Conservation (phyloP, 2,797 vertebrate genomes). For the Vireo griseus region DNA sequence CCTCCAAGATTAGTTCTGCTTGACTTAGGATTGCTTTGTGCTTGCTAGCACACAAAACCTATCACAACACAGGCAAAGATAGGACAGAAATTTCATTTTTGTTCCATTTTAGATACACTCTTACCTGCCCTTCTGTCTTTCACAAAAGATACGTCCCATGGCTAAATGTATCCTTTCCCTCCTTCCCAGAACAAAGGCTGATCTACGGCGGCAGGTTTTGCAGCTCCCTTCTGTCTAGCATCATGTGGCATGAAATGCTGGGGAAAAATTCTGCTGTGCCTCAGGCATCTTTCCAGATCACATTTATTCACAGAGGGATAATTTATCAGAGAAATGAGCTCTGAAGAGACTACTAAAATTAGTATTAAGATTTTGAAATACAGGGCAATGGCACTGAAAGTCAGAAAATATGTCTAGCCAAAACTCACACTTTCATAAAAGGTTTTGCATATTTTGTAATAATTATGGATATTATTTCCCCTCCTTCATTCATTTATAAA, state of each 20-base stretch:
- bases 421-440: conserved; percentile 4
- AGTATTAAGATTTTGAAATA: not conserved
- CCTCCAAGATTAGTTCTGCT: not conserved
- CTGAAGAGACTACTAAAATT: conserved; percentile 25
- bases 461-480: not conserved
- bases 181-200: not conserved
- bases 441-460: not conserved
- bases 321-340: conserved; percentile 6
- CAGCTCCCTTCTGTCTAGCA: not conserved
- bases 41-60: not conserved
- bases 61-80: not conserved
- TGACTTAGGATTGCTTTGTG: not conserved
- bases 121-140: not conserved
- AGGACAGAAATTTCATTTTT: not conserved
- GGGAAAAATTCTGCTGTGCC: not conserved
- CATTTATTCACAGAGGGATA: not conserved
- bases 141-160: fast-evolving
- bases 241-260: not conserved
- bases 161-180: not conserved
- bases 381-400: not conserved
- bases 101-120: not conserved
- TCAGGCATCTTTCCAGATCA: conserved; percentile 14
- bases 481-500: not conserved
- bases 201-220: not conserved
- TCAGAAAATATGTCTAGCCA: not conserved